phyloP scores from a whole-genome alignment of 2,888 invertebrate species.

The Calliscelio sp. region DNA sequence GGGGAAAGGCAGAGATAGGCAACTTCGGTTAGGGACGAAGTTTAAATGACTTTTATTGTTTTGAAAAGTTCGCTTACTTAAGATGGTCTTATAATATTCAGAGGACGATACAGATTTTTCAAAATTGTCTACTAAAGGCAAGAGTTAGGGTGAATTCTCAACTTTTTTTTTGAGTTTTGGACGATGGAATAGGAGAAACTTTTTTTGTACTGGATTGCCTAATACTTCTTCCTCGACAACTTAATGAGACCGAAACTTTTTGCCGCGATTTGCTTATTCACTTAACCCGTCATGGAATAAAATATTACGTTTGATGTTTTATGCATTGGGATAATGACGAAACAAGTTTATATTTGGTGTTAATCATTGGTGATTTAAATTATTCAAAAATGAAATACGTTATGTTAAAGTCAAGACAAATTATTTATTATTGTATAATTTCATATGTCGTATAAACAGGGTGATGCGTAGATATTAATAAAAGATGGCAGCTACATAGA shows the following conservation, averaged over 20 bases:
- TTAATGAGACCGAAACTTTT: slow-evolving; percentile 63
- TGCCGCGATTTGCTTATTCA: slow-evolving; percentile 27
- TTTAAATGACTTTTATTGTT: slow-evolving; percentile 70
- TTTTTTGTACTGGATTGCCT: not conserved
- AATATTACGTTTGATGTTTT: slow-evolving; percentile 40
- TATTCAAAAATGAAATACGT: slow-evolving; percentile 37
- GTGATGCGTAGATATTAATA: slow-evolving; percentile 41
- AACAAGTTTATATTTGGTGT: slow-evolving; percentile 39
- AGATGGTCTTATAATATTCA: slow-evolving; percentile 8
- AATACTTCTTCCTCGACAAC: slow-evolving; percentile 48
- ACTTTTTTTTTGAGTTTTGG: no score
- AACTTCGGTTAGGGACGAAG: slow-evolving; percentile 28
- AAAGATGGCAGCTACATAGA: slow-evolving; percentile 29
- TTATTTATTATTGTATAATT: slow-evolving; percentile 43
- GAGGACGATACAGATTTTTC: not conserved
- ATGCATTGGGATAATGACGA: slow-evolving; percentile 40
- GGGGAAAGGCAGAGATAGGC: no score
- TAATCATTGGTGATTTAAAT: slow-evolving; percentile 32
- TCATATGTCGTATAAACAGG: slow-evolving; percentile 29
- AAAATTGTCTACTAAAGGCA: no score
- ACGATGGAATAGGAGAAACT: slow-evolving; percentile 18
- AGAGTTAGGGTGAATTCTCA: no score
- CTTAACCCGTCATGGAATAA: slow-evolving; percentile 22
- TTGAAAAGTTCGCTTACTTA: slow-evolving; percentile 52
- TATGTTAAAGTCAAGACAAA: slow-evolving; percentile 23